Evolutionary conservation across 2,113 vertebrate genomes (phyloP).

Genomic region (Pelmatolapia mariae): DNA sequence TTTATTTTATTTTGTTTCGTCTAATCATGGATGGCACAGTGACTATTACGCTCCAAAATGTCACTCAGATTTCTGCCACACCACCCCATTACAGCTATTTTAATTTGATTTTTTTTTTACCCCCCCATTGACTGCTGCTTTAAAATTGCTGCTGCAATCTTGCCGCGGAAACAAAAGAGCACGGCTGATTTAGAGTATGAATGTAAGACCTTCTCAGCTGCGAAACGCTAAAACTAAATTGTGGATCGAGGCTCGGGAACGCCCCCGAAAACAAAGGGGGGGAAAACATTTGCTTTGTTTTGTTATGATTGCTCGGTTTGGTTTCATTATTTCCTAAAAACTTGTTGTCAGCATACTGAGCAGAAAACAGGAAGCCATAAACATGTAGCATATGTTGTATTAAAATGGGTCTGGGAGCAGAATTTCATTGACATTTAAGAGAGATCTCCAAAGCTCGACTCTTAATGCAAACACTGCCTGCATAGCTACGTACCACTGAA

Average conservation of each 20-base stretch:
- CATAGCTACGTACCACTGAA: background rate
- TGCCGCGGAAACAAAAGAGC: background rate
- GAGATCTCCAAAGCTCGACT: background rate
- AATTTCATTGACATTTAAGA: background rate
- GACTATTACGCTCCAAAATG: background rate
- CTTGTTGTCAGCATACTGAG: background rate
- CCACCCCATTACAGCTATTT: background rate
- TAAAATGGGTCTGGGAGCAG: background rate
- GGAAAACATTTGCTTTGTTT: background rate
- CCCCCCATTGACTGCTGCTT: background rate
- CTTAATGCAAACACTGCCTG: background rate
- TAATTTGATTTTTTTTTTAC: fast-evolving
- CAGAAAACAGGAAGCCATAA: background rate
- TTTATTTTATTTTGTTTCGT: background rate
- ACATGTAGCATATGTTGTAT: background rate
- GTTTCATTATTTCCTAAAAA: background rate
- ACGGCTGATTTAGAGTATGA: background rate
- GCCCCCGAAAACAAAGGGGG: background rate
- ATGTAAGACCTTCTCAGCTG: background rate
- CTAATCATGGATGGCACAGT: background rate
- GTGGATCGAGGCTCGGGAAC: background rate
- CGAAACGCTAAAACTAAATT: background rate
- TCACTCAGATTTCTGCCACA: background rate
- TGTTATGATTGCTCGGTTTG: background rate
- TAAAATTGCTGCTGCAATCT: background rate